phyloP scores from a whole-genome alignment of 2,113 vertebrate species.

The Dicerorhinus sumatrensis region DNA sequence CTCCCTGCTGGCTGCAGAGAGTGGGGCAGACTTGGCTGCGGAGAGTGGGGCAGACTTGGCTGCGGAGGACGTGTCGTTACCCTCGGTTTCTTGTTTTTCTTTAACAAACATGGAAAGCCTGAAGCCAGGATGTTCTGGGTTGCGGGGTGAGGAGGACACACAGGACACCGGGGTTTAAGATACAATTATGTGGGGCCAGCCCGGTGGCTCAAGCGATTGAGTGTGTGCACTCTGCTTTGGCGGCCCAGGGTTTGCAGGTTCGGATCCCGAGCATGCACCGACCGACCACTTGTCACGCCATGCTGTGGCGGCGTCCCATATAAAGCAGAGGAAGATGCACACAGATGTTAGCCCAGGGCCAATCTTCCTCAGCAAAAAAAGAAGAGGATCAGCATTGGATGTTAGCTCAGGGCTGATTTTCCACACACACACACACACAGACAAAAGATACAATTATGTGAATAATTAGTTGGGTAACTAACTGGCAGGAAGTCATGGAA shows the following conservation, averaged over 20 bases:
- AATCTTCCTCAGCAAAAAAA: too few species aligned
- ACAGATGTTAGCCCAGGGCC: too few species aligned
- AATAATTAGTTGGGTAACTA: neutral
- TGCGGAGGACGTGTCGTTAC: neutral
- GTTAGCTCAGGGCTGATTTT: too few species aligned
- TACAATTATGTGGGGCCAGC: neutral
- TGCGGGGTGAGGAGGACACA: rapidly evolving
- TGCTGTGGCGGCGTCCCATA: too few species aligned
- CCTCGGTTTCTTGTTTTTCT: neutral
- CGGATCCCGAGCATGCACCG: too few species aligned
- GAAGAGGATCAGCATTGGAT: too few species aligned
- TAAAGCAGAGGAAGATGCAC: too few species aligned
- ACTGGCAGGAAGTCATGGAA: neutral
- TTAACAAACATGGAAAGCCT: neutral
- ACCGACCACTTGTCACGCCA: too few species aligned
- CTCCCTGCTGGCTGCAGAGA: neutral
- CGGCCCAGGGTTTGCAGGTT: too few species aligned
- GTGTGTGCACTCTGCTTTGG: too few species aligned
- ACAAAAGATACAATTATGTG: neutral
- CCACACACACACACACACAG: too few species aligned
- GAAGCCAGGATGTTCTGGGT: neutral
- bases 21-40: neutral
- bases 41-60: neutral
- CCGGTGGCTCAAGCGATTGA: too few species aligned
- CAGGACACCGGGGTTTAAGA: neutral